Base-by-base conservation (phyloP, 2,888 invertebrate species). In the Microchrysa polita region DNA sequence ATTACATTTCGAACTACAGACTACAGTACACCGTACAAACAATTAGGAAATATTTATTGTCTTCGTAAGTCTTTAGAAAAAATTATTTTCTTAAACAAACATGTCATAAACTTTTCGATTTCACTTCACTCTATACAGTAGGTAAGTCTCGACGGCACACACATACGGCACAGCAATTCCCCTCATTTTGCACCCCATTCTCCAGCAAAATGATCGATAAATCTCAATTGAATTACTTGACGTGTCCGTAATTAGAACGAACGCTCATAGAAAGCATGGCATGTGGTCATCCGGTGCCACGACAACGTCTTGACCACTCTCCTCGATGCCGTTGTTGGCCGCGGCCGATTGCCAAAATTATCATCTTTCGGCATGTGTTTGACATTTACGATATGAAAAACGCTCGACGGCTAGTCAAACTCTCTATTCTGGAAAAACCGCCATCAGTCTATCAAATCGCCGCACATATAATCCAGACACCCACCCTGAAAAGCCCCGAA, bases 351-450 rank as follows among this genome's bases (percentile, higher is more conserved):
- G 67, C 27, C 57, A 55, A 55, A n/a, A 52, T 16, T 23, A 67
- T 23, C 69, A 40, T 69, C 69, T 55, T 57, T 69, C 69, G 55
- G 69, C 69, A 55, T 69, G 69, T 69, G 69, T 69, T 69, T 69
- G 69, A 69, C 69, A 69, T 69, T 69, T 69, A 69, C n/a, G n/a
- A n/a, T 69, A 55, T 69, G 55, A 69, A 55, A 69, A 69, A 69
- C 57, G 69, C 48, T 65, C 65, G n/a, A 22, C 65, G 5, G 44
- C 48, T 65, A 65, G 65, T 65, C 65, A 44, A 65, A 22, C 22
- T 22, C 22, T 22, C 27, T 10, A 40, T 34, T 34, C 16, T 22
- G 48, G n/a, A 65, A 48, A 65, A 20, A 22, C n/a, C 65, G 12
- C 22, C 65, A 65, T 34, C 34, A 65, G 44, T 65, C 44, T 9